Percentiles rank a stretch among this genome's conserved stretches.
Evolutionary conservation across 2,113 vertebrate species (phyloP).

Genomic region (Chaetops frenatus): DNA sequence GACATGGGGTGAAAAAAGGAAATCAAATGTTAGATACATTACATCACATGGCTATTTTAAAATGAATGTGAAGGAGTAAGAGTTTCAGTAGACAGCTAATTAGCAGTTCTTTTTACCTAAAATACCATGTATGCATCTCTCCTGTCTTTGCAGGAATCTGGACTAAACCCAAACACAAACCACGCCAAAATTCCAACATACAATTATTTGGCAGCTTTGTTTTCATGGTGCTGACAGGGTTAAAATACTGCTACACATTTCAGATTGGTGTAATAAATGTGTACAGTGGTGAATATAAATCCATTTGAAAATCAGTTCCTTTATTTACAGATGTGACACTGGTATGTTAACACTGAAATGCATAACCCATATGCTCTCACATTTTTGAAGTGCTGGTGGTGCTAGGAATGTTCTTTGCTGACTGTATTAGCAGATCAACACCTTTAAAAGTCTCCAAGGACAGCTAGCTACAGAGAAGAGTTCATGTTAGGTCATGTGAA

Average conservation of each 20-base stretch:
- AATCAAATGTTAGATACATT: background rate
- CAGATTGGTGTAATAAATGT: background rate
- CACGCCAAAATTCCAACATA: background rate
- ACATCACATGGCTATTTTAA: background rate
- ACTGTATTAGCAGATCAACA: background rate
- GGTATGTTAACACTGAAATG: background rate
- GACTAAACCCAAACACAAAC: background rate
- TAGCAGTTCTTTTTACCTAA: background rate
- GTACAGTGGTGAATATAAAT: background rate
- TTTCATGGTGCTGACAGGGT: background rate
- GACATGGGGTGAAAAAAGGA: background rate
- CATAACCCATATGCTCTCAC: background rate
- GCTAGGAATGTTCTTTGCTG: background rate
- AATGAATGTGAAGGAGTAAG: background rate
- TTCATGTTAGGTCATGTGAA: slow-evolving; percentile 25
- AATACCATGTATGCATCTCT: background rate
- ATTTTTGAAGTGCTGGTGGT: background rate
- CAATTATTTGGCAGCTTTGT: background rate
- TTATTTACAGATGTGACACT: background rate
- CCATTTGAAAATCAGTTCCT: background rate
- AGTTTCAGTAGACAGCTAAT: background rate
- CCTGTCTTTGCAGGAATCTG: background rate
- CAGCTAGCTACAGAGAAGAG: background rate
- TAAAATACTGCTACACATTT: background rate
- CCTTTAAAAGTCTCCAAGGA: background rate